These are phyloP conservation scores for Drosophila falleni DNA, from an alignment of 2,888 invertebrate species.

Conservation along the genomic window DNA sequence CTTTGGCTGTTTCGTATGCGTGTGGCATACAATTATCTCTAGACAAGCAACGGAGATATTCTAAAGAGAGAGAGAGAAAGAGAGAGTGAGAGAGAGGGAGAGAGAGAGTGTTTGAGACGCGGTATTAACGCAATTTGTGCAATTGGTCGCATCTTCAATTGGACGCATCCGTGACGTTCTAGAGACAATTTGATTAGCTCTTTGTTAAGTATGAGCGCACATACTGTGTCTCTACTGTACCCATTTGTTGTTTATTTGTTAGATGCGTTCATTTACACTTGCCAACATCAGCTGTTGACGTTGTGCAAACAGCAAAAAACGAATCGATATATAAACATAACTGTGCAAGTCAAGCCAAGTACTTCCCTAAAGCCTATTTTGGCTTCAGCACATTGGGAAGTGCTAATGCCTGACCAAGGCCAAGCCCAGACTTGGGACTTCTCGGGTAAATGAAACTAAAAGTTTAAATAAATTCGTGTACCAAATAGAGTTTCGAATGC, in stretches of 20 bases:
- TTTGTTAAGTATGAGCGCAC: slow-evolving; percentile 21
- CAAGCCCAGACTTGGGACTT: slow-evolving; percentile 10
- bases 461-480: not conserved
- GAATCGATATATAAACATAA: slow-evolving; percentile 20
- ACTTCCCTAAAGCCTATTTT: slow-evolving; percentile 57
- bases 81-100: not conserved
- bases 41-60: not conserved
- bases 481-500: not conserved
- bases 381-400: slow-evolving; percentile 41
- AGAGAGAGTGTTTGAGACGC: not conserved
- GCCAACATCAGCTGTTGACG: slow-evolving; percentile 16
- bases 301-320: slow-evolving; percentile 3
- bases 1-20: slow-evolving; percentile 45
- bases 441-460: slow-evolving; percentile 10
- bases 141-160: slow-evolving; percentile 45
- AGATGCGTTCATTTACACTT: slow-evolving; percentile 43
- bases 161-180: slow-evolving; percentile 49
- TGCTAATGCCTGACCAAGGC: slow-evolving; percentile 46
- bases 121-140: slow-evolving; percentile 39
- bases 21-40: slow-evolving; percentile 26
- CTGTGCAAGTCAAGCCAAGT: slow-evolving; percentile 31
- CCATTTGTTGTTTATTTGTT: slow-evolving; percentile 20
- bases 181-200: slow-evolving; percentile 26
- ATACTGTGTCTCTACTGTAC: slow-evolving; percentile 16
- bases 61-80: no score